Evolutionary conservation across 2,888 invertebrate genomes (phyloP).

Genomic region (Acleris emargana): DNA sequence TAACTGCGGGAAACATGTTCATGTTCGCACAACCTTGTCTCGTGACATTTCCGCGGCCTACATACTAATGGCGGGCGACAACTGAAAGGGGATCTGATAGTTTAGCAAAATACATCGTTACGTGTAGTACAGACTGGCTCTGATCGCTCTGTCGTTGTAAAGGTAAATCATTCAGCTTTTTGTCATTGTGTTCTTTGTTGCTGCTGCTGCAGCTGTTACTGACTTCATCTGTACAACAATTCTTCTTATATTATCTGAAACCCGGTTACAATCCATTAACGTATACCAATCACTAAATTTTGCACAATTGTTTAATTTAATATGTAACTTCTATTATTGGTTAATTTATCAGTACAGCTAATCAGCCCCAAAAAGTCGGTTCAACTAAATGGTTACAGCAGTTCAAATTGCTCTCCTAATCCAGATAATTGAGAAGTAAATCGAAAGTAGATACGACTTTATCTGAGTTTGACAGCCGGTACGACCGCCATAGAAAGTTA

Average conservation of each 20-base stretch:
- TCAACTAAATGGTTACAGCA: slow-evolving; percentile 17
- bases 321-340: slow-evolving; percentile 1
- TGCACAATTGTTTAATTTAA: background rate
- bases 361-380: slow-evolving; percentile 3
- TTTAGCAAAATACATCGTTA: slow-evolving; percentile 5
- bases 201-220: no score
- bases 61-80: slow-evolving; percentile 23
- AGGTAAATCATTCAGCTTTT: no score
- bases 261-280: background rate
- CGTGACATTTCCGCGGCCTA: slow-evolving; percentile 31
- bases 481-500: slow-evolving; percentile 60
- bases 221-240: no score
- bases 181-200: no score
- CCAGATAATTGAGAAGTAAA: slow-evolving; percentile 35
- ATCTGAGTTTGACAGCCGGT: slow-evolving; percentile 46
- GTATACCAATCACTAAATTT: background rate
- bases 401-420: slow-evolving; percentile 24
- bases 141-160: no score
- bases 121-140: background rate
- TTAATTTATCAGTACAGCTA: slow-evolving; percentile 8
- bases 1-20: slow-evolving; percentile 13
- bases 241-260: no score
- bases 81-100: slow-evolving; percentile 19
- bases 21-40: slow-evolving; percentile 24
- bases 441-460: slow-evolving; percentile 35